Evolutionary conservation across 2,888 invertebrate species (phyloP).

Genomic region (Pyrrhia umbra): DNA sequence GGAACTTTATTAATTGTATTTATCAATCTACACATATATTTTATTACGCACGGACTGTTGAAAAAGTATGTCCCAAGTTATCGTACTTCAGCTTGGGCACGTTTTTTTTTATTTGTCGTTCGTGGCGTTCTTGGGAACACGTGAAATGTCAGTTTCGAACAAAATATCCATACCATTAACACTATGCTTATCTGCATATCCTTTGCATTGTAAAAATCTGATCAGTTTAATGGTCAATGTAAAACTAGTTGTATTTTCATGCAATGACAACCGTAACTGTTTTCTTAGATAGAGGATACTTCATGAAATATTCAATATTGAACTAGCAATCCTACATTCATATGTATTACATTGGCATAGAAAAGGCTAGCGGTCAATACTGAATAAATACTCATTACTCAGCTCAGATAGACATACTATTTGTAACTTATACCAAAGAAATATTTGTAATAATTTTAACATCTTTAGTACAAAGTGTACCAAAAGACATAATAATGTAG

Average conservation of each 20-base stretch:
- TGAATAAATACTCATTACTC: constrained; percentile 44
- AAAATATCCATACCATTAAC: no score
- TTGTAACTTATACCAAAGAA: constrained; percentile 58
- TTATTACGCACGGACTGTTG: not conserved
- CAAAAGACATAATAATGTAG: constrained; percentile 31
- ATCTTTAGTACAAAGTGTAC: constrained; percentile 52
- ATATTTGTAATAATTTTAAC: constrained; percentile 37
- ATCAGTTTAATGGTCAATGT: constrained; percentile 9
- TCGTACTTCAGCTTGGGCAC: not conserved
- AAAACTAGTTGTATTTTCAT: constrained; percentile 27
- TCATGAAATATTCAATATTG: constrained; percentile 21
- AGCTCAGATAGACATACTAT: constrained; percentile 41
- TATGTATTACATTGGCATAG: constrained; percentile 41
- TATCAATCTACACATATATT: not conserved
- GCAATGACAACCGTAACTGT: constrained; percentile 17
- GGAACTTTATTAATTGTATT: constrained; percentile 10
- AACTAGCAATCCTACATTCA: constrained; percentile 14
- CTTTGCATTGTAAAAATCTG: constrained; percentile 3
- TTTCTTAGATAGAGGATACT: constrained; percentile 39
- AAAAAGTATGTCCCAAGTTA: not conserved
- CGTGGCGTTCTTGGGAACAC: not conserved
- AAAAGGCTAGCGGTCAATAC: constrained; percentile 53
- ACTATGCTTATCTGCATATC: constrained; percentile 12
- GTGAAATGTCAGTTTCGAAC: no score
- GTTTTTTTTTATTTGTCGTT: not conserved